These are phyloP conservation scores for Motacilla tschutschensis DNA, from an alignment of 2,113 vertebrate species.

Conservation along the genomic window DNA sequence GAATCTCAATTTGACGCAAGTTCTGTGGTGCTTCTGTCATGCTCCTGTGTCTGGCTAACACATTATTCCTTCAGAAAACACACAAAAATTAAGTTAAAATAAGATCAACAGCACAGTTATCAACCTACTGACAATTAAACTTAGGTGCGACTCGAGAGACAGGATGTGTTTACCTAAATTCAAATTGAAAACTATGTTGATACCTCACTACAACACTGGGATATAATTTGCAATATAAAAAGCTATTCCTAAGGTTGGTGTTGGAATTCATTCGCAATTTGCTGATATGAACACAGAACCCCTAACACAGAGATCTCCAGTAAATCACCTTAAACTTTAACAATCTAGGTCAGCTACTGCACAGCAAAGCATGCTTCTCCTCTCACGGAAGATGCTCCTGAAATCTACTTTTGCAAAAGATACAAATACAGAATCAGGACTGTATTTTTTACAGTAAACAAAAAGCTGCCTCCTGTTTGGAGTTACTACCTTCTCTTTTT, in stretches of 20 bases:
- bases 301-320: background rate
- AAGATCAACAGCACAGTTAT: background rate
- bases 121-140: background rate
- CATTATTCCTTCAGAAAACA: constrained; percentile 74
- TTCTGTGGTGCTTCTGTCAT: constrained; percentile 86
- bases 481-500: constrained; percentile 81
- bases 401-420: background rate
- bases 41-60: constrained; percentile 88
- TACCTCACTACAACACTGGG: background rate
- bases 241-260: background rate
- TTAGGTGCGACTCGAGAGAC: background rate
- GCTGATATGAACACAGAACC: background rate
- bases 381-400: background rate
- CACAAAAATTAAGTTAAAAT: background rate
- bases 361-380: background rate
- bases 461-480: background rate
- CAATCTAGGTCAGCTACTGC: background rate
- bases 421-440: background rate
- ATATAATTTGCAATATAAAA: background rate
- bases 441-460: background rate
- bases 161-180: background rate
- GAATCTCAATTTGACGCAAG: constrained; percentile 90
- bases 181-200: background rate
- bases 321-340: background rate
- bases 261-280: background rate